Evolutionary conservation across 2,113 vertebrate species (phyloP), one percentile per base, ranked within the genome.

Genomic region (Eretmochelys imbricata): DNA sequence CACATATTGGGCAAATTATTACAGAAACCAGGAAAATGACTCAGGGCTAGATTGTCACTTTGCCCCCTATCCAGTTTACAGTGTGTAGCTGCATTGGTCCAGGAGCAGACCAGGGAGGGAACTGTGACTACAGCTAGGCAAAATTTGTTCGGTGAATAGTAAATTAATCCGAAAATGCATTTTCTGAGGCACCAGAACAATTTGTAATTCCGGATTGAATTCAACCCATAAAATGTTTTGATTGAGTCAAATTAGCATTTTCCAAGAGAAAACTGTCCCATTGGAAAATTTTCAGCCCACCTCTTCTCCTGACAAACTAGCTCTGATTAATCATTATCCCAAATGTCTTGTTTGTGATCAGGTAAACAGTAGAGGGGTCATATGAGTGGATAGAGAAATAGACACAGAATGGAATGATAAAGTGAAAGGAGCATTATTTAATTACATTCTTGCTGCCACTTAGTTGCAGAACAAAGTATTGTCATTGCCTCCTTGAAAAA

Each of bases 401-500:
- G 82, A 53, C 13, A 57, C 1, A 53, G 82, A 88, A 82, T 11
- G 11, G 19, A 2, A 0, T 46, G 79, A 89, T 12, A 16, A 84
- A 80, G 54, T 69, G 27, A 90, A 81, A 90, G 49, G 24, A 78
- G 13, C 24, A 27, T 46, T 78, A 78, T 27, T 78, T 48, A 48
- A 14, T 78, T 14, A 2, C 3, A 22, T 85, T 89, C 1, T 14
- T 49, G 59, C 19, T 86, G 9, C 17, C 31, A 17, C 29, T 50
- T 46, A 88, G 82, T 12, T 85, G 49, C 27, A 84, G n/a, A 94
- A 78, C 25, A 57, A 80, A 89, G 48, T 8, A 80, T 4, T 3
- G 35, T 2, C n/a, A n/a, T 48, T 24, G 6, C 7, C 14, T 42
- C 27, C 0, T 0, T 25, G 51, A 91, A 82, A 78, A 19, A 10